Percentiles rank a stretch among this genome's conserved stretches.
Evolutionary conservation across 2,888 invertebrate species (phyloP).

Genomic region (Podotricha telesiphe): DNA sequence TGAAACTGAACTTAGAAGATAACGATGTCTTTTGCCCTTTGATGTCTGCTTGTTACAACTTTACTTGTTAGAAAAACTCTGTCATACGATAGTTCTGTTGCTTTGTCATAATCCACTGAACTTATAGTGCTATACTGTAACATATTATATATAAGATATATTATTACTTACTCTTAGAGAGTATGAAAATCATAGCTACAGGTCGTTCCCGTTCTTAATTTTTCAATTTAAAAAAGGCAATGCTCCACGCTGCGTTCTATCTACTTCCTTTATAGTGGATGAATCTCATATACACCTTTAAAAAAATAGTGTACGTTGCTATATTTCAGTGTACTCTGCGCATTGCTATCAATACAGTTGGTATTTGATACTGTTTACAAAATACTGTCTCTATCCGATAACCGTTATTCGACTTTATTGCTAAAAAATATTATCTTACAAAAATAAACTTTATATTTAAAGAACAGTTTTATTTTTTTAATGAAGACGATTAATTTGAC

Average conservation of each 20-base stretch:
- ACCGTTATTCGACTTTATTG: constrained; percentile 22
- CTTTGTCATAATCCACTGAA: constrained; percentile 11
- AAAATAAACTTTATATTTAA: background rate
- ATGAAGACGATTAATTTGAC: too few species aligned
- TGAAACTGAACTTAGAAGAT: constrained; percentile 47
- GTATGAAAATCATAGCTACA: too few species aligned
- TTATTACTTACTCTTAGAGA: too few species aligned
- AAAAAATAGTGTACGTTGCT: background rate
- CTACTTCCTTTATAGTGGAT: too few species aligned
- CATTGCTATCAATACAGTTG: too few species aligned
- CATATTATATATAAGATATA: background rate
- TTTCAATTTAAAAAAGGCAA: too few species aligned
- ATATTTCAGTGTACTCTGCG: background rate
- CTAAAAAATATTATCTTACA: background rate
- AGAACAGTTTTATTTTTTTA: background rate
- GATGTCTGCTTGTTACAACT: constrained; percentile 48
- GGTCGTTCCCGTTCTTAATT: too few species aligned
- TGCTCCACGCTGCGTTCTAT: too few species aligned
- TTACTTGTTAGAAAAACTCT: constrained; percentile 49
- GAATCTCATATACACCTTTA: background rate
- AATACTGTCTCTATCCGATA: constrained; percentile 17
- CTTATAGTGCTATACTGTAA: background rate
- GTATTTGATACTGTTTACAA: constrained; percentile 38
- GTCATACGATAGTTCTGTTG: constrained; percentile 44
- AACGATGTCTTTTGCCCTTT: constrained; percentile 46